Base-by-base conservation (phyloP, 2,113 vertebrate species). In the Pedetes capensis region DNA sequence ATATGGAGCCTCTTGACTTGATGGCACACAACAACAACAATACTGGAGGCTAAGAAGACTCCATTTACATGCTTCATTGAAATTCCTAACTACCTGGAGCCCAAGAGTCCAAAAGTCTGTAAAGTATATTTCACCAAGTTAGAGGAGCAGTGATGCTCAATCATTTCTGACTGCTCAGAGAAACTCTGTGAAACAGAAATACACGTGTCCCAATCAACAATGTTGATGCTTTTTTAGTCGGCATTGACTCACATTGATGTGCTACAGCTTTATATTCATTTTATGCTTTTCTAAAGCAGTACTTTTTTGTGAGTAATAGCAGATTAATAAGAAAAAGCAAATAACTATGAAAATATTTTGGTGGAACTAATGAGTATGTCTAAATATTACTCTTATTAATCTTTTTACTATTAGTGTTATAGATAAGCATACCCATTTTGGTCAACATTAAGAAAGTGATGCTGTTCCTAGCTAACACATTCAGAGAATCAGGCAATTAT, bases 391-490 rank as follows among this genome's bases (percentile, higher is more conserved):
- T 97, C 95, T 93, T 57, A 86, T 74, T 87, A 87, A 8, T n/a
- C 75, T 91, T 89, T 39, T 69, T 66, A 78, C 71, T 91, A n/a
- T 92, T 84, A 61, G 85, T 22, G 69, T 11, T 63, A 95, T 32
- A 97, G 51, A 97, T 80, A 95, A 93, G 29, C 59, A 87, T 55
- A 91, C 3, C 61, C 53, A 69, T 75, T 88, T 94, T 82, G 76
- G 68, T n/a, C 87, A 80, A 87, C 76, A 74, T 74, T 23, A 93
- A 47, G 49, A 94, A 61, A 92, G 93, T 32, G 8, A 42, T 32
- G 49, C 27, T 8, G 32, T 91, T 63, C 37, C 59, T 71, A 78
- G 34, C 23, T 55, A 89, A 66, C 22, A 27, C 23, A 42, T 63
- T 79, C 69, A 78, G 63, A 89, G 47, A 89, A 72, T 76, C 13